Percentiles rank a stretch among this genome's conserved stretches.
Evolutionary conservation across 2,888 invertebrate genomes (phyloP).

Genomic region (Pseudococcus longispinus): DNA sequence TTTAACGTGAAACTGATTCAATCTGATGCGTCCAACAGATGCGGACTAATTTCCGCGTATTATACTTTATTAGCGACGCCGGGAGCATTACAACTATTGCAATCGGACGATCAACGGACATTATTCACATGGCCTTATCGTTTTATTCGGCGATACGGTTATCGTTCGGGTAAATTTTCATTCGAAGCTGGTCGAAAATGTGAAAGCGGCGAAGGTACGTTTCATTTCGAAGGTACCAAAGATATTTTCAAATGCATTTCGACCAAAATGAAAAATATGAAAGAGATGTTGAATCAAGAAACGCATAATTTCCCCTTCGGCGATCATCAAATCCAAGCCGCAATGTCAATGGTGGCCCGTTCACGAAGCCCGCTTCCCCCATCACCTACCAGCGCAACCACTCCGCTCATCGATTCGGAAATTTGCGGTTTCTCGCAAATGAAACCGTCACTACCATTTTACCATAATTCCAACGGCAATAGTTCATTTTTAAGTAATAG

Average conservation of each 20-base stretch:
- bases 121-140: constrained; percentile 83
- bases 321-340: constrained; percentile 78
- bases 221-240: constrained; percentile 79
- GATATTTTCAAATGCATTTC: constrained; percentile 83
- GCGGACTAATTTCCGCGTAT: constrained; percentile 74
- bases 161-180: constrained; percentile 83
- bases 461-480: constrained; percentile 6
- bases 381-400: constrained; percentile 67
- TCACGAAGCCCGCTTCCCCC: constrained; percentile 81
- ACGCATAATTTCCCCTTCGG: constrained; percentile 68
- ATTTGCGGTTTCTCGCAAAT: constrained; percentile 60
- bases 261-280: constrained; percentile 86
- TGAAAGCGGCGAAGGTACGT: constrained; percentile 83
- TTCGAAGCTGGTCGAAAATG: constrained; percentile 89
- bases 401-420: constrained; percentile 65
- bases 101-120: constrained; percentile 69
- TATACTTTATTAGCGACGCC: constrained; percentile 79
- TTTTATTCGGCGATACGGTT: constrained; percentile 84
- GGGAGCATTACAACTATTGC: constrained; percentile 77
- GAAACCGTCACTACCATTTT: constrained; percentile 57
- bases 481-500: not conserved
- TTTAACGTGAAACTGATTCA: constrained; percentile 79
- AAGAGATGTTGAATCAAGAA: constrained; percentile 78
- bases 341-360: constrained; percentile 79
- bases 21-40: constrained; percentile 80